A percentile compares a stretch with the other conserved stretches of the same genome.
These are phyloP conservation scores for Urocyon cinereoargenteus DNA, from an alignment of 2,797 vertebrate species.

Conservation along the genomic window DNA sequence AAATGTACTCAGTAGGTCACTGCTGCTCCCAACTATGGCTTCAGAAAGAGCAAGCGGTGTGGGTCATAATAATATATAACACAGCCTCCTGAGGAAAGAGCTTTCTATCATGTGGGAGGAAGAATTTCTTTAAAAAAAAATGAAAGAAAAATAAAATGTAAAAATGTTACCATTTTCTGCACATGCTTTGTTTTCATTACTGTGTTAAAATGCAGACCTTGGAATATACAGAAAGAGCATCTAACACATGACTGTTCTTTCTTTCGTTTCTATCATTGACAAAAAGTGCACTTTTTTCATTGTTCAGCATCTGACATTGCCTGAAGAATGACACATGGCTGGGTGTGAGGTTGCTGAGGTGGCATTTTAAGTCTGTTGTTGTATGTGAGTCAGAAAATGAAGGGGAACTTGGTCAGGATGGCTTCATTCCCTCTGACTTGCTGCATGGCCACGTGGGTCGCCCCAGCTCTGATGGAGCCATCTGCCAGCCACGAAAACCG, in stretches of 20 bases:
- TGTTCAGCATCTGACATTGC: too few relatives aligned
- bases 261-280: not conserved
- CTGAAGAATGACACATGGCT: rapidly evolving
- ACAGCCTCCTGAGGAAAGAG: not conserved
- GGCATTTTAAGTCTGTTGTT: rapidly evolving
- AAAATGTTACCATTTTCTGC: not conserved
- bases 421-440: not conserved
- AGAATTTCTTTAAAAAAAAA: not conserved
- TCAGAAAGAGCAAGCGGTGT: not conserved
- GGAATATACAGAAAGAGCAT: not conserved
- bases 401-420: not conserved
- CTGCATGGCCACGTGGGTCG: rapidly evolving
- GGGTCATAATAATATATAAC: not conserved
- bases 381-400: not conserved
- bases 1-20: too few relatives aligned
- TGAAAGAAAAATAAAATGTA: not conserved
- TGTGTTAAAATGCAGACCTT: not conserved
- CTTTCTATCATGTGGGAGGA: not conserved
- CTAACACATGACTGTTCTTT: not conserved
- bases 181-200: not conserved
- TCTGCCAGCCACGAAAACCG: rapidly evolving
- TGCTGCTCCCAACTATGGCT: not conserved
- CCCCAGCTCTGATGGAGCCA: not conserved
- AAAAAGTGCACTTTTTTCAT: not conserved
- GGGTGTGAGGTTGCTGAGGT: not conserved